Evolutionary conservation across 2,888 invertebrate genomes (phyloP).

Genomic region (Leistus spinibarbis): DNA sequence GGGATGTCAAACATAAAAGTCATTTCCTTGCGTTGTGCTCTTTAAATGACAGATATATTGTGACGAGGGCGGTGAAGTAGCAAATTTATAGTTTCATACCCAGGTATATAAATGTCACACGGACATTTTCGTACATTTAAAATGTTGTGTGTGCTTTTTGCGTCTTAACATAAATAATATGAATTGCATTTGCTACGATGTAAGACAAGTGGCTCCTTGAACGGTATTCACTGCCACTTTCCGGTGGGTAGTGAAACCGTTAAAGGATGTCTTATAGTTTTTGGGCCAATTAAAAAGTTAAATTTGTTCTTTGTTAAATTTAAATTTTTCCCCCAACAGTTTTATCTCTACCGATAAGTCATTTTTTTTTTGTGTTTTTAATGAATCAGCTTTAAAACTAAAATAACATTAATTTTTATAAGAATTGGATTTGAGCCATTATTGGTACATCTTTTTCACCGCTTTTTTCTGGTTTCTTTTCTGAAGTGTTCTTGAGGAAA

Average conservation of each 20-base stretch:
- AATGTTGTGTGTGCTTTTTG: neutral
- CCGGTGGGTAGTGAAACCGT: neutral
- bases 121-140: neutral
- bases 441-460: neutral
- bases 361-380: neutral
- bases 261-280: neutral
- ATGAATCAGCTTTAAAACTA: neutral
- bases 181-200: neutral
- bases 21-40: neutral
- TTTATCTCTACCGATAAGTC: slow-evolving; percentile 8
- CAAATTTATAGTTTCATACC: neutral
- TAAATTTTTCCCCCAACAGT: neutral
- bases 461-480: neutral
- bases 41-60: neutral
- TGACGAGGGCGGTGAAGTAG: neutral
- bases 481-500: neutral
- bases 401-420: neutral
- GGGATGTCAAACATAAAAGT: neutral
- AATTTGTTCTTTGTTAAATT: slow-evolving; percentile 21
- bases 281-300: slow-evolving; percentile 34
- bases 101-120: neutral
- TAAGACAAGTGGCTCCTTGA: neutral
- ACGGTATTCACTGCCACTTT: neutral
- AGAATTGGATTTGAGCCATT: neutral
- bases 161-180: neutral